A percentile compares a stretch with the other conserved stretches of the same genome.
These are phyloP conservation scores for Erpobdella octoculata DNA, from an alignment of 2,888 invertebrate species.

Conservation along the genomic window DNA sequence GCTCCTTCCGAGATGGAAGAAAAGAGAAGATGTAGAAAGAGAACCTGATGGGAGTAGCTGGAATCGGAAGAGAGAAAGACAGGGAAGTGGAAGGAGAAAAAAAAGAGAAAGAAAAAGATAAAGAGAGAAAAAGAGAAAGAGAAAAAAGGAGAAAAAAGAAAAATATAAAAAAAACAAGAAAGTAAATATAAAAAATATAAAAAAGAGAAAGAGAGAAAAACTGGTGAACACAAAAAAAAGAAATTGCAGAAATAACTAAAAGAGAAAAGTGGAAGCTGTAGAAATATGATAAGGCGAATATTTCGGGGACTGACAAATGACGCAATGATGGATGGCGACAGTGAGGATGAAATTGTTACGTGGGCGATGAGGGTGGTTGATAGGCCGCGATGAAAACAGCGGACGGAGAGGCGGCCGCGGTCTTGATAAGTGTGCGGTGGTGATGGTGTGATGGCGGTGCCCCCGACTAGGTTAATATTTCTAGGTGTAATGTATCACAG, in stretches of 20 bases:
- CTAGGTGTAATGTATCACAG: too few relatives aligned
- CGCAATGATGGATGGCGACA: constrained; percentile 3
- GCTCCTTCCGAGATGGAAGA: not conserved
- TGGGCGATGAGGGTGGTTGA: not conserved
- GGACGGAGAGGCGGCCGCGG: too few relatives aligned
- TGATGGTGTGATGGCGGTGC: too few relatives aligned
- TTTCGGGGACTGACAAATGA: not conserved
- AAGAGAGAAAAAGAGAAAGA: not conserved
- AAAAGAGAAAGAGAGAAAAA: not conserved
- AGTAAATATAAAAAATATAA: not conserved
- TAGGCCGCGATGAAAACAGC: too few relatives aligned
- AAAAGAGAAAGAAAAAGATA: not conserved
- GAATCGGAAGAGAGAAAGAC: not conserved
- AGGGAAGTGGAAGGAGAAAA: not conserved
- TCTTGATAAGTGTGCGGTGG: too few relatives aligned
- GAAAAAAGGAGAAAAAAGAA: not conserved
- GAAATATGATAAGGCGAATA: constrained; percentile 1
- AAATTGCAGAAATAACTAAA: not conserved
- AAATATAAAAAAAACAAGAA: not conserved
- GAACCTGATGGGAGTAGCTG: not conserved
- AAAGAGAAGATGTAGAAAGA: not conserved
- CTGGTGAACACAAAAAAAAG: not conserved
- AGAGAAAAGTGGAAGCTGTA: not conserved
- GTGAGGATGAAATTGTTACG: constrained; percentile 1
- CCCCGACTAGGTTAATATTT: too few relatives aligned